Evolutionary conservation across 2,797 vertebrate genomes (phyloP).

Genomic region (Bucorvus abyssinicus): DNA sequence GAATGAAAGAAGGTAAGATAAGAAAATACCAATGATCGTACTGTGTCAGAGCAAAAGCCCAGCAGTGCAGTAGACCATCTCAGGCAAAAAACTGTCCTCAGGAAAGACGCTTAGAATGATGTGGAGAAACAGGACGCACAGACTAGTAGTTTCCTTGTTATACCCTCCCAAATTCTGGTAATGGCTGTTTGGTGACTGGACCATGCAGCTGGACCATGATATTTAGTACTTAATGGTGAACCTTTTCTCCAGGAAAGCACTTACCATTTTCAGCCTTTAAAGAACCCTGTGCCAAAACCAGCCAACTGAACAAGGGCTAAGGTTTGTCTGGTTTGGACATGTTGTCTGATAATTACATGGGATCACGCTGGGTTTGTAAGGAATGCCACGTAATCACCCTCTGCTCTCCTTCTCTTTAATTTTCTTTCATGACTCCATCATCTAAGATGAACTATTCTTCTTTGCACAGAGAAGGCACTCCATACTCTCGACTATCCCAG

Average conservation of each 20-base stretch:
- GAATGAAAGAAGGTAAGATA: conserved; percentile 76
- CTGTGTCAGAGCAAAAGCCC: background rate
- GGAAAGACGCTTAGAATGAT: background rate
- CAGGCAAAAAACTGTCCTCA: background rate
- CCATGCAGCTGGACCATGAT: background rate
- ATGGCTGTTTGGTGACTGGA: background rate
- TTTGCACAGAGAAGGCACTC: background rate
- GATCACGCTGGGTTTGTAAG: background rate
- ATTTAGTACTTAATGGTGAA: background rate
- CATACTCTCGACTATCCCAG: background rate
- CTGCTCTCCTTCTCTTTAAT: background rate
- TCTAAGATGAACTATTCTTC: background rate
- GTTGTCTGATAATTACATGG: background rate
- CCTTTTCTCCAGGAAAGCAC: background rate
- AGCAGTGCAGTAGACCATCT: background rate
- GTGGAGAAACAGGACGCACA: background rate
- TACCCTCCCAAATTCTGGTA: background rate
- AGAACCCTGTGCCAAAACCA: background rate
- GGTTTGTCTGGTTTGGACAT: background rate
- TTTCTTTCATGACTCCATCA: background rate
- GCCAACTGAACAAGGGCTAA: background rate
- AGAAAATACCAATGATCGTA: background rate
- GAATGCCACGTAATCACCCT: background rate
- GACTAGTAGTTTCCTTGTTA: background rate
- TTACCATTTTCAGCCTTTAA: background rate